phyloP scores from a whole-genome alignment of 2,888 invertebrate species.

The Ectemnius cavifrons region DNA sequence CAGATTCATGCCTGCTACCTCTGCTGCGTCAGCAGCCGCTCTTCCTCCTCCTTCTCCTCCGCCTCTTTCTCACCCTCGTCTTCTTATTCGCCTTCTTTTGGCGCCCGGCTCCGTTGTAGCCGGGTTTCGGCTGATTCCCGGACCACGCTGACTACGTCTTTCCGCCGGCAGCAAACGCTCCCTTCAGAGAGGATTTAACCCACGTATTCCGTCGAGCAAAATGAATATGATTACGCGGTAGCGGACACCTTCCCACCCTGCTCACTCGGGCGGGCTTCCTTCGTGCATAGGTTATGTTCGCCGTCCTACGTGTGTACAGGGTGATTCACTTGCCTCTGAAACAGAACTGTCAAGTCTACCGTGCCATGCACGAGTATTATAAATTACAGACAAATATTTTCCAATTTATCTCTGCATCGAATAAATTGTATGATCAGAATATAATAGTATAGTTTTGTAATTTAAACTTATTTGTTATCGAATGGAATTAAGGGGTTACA shows the following conservation, averaged over 20 bases:
- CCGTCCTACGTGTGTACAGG: not conserved
- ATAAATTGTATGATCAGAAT: too few species aligned
- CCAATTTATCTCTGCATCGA: too few species aligned
- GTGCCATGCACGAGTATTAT: too few species aligned
- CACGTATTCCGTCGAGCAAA: constrained; percentile 37
- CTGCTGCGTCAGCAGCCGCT: constrained; percentile 66
- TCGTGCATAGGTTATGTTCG: too few species aligned
- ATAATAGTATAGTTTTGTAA: too few species aligned
- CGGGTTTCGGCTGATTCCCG: constrained; percentile 5
- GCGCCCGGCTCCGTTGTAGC: not conserved
- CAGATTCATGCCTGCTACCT: constrained; percentile 65
- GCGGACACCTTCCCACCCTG: constrained; percentile 7
- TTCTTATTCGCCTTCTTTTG: constrained; percentile 8
- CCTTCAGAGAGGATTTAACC: constrained; percentile 18
- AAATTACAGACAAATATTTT: too few species aligned
- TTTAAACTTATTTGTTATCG: too few species aligned
- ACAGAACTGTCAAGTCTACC: too few species aligned
- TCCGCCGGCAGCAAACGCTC: constrained; percentile 41
- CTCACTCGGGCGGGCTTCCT: not conserved
- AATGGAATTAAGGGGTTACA: too few species aligned
- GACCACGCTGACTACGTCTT: constrained; percentile 41
- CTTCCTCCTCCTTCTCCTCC: constrained; percentile 29
- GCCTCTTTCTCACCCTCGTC: constrained; percentile 11
- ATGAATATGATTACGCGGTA: constrained; percentile 55
- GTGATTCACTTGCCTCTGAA: too few species aligned